Evolutionary conservation across 2,888 invertebrate genomes (phyloP).

Genomic region (Thecophora atra): DNA sequence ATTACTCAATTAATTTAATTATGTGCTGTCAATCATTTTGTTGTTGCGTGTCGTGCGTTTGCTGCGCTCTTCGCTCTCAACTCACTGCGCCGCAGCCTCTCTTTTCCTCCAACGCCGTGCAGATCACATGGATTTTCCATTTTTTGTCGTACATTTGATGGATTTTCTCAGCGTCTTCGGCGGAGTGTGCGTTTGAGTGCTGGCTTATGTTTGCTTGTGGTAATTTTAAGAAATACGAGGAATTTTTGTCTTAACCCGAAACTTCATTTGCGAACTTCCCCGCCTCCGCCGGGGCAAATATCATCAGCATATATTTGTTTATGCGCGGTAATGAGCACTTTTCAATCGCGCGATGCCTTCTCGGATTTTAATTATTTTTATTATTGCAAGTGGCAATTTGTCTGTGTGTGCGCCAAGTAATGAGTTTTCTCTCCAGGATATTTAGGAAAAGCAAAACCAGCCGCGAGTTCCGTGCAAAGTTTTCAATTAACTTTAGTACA

Average conservation of each 20-base stretch:
- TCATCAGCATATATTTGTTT: slow-evolving; percentile 30
- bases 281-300: neutral
- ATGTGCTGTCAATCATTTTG: slow-evolving; percentile 67
- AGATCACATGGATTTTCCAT: slow-evolving; percentile 53
- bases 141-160: slow-evolving; percentile 41
- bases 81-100: slow-evolving; percentile 49
- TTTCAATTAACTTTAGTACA: slow-evolving; percentile 7
- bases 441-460: neutral
- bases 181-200: neutral
- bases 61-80: slow-evolving; percentile 40
- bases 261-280: slow-evolving; percentile 32
- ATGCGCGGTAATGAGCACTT: slow-evolving; percentile 46
- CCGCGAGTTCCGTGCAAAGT: neutral
- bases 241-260: slow-evolving; percentile 36
- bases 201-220: slow-evolving; percentile 28
- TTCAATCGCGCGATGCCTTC: slow-evolving; percentile 58
- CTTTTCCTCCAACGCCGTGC: too few relatives aligned
- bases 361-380: slow-evolving; percentile 61
- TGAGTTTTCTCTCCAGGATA: slow-evolving; percentile 17
- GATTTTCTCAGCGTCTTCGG: slow-evolving; percentile 31
- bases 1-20: slow-evolving; percentile 68
- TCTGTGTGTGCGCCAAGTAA: slow-evolving; percentile 6
- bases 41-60: slow-evolving; percentile 46
- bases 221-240: slow-evolving; percentile 45
- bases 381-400: slow-evolving; percentile 45